These are phyloP conservation scores for Heterodera carotae DNA, from an alignment of 1,140 invertebrate species.

Conservation along the genomic window DNA sequence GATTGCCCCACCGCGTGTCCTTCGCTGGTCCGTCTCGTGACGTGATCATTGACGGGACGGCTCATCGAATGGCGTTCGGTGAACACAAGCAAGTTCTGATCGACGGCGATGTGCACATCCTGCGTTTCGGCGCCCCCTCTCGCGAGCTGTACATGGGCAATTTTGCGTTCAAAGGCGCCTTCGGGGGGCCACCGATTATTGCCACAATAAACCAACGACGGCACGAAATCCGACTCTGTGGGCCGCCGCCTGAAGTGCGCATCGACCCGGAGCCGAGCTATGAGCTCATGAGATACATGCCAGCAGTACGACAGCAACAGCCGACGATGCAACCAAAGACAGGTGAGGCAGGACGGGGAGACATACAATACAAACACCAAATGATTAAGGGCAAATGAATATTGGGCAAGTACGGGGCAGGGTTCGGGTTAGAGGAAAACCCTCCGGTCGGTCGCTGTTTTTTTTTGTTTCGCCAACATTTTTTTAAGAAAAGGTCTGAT, in stretches of 20 bases:
- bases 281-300: constrained; percentile 58
- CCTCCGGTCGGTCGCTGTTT: too few relatives aligned
- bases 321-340: constrained; percentile 19
- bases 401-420: too few relatives aligned
- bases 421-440: too few relatives aligned
- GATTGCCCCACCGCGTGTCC: constrained; percentile 55
- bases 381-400: constrained; percentile 20
- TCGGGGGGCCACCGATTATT: constrained; percentile 84
- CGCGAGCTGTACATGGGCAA: constrained; percentile 87
- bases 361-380: not conserved
- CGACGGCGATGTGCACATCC: constrained; percentile 70
- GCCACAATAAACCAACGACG: constrained; percentile 78
- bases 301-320: constrained; percentile 38
- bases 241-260: constrained; percentile 75
- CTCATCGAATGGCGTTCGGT: constrained; percentile 54
- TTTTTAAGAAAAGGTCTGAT: too few relatives aligned
- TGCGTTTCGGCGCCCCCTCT: constrained; percentile 86
- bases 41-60: constrained; percentile 53
- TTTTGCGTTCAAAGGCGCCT: constrained; percentile 81
- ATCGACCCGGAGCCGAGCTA: constrained; percentile 67
- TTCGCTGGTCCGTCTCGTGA: constrained; percentile 54
- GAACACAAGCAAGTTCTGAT: constrained; percentile 66
- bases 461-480: too few relatives aligned
- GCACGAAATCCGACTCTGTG: constrained; percentile 80
- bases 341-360: not conserved